These are phyloP conservation scores for Callitettix versicolor DNA, from an alignment of 1,140 invertebrate species.

Conservation along the genomic window DNA sequence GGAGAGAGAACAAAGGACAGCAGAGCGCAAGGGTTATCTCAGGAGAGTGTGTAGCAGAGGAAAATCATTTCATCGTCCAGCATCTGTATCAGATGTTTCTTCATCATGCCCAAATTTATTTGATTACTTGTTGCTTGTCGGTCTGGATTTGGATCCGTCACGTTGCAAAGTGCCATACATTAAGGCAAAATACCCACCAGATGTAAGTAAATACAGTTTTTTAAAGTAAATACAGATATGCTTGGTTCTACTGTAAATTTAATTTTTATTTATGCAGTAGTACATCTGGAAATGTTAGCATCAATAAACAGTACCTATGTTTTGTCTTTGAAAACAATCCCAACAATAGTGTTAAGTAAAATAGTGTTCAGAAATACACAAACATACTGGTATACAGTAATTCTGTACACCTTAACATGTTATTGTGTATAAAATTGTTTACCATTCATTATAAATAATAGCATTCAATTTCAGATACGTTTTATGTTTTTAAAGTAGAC, in stretches of 20 bases:
- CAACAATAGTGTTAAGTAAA: not conserved
- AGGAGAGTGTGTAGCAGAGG: constrained; percentile 36
- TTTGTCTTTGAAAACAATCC: no score
- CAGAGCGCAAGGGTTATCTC: constrained; percentile 49
- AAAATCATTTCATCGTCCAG: constrained; percentile 19
- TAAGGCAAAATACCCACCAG: constrained; percentile 50
- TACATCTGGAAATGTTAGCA: not conserved
- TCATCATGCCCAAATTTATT: constrained; percentile 39
- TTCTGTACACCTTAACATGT: no score
- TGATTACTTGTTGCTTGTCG: constrained; percentile 51
- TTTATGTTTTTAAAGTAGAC: no score
- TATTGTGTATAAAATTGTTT: no score
- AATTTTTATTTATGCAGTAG: no score
- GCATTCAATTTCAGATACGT: no score
- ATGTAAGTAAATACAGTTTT: constrained; percentile 36
- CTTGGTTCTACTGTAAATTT: not conserved
- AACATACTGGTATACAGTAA: no score
- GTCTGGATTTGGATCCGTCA: constrained; percentile 44
- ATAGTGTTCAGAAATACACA: no score
- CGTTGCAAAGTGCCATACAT: constrained; percentile 43
- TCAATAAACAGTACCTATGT: no score
- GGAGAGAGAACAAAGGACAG: constrained; percentile 34
- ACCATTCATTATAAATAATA: no score
- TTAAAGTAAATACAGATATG: no score
- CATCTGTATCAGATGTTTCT: constrained; percentile 28